Evolutionary conservation across 2,113 vertebrate genomes (phyloP).

Genomic region (Halcyon malimbica): DNA sequence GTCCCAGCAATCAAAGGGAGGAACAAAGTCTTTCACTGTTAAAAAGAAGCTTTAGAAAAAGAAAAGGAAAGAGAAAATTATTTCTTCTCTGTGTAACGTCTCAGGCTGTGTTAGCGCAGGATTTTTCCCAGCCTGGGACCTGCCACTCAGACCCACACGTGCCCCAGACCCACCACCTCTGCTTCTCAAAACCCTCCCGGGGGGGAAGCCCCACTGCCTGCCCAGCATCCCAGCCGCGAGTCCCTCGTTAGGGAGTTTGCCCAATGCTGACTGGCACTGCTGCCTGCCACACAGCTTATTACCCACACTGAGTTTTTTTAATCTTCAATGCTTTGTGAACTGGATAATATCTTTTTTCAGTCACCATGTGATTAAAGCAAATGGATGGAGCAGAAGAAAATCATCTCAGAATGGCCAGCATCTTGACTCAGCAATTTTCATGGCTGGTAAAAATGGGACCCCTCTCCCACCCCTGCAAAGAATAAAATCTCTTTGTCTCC

Average conservation of each 20-base stretch:
- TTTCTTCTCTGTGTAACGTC: fast-evolving
- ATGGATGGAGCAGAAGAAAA: slow-evolving; percentile 27
- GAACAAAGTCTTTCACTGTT: background rate
- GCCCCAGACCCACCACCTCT: background rate
- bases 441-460: background rate
- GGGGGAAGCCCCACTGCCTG: background rate
- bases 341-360: background rate
- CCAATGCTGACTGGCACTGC: background rate
- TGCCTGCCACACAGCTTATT: background rate
- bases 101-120: background rate
- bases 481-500: background rate
- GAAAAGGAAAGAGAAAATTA: background rate
- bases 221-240: background rate
- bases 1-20: background rate
- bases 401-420: background rate
- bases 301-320: background rate
- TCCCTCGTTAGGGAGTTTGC: background rate
- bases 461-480: background rate
- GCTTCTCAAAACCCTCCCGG: background rate
- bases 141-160: background rate
- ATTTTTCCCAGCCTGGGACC: background rate
- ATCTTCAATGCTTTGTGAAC: background rate
- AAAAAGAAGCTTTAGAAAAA: background rate
- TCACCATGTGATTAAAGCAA: slow-evolving; percentile 39
- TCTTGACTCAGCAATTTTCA: slow-evolving; percentile 19